Base-by-base conservation (phyloP, 2,888 invertebrate species). In the Colostygia pectinataria region DNA sequence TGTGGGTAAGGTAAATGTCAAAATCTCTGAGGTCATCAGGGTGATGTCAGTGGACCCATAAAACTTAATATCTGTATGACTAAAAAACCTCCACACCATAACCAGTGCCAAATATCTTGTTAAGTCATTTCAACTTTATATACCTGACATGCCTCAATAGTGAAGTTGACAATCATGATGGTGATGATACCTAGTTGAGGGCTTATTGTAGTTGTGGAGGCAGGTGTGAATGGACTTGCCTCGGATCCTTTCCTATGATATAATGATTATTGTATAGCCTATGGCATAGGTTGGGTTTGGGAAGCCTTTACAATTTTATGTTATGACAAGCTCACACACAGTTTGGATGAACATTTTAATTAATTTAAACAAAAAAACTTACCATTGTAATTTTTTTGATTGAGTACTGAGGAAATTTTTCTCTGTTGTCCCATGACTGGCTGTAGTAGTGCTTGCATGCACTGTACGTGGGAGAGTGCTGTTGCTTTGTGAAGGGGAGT, bases 401-500 rank as follows among this genome's bases (percentile, higher is more conserved):
- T 94, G 64, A 97, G 90, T 91, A 93, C 61, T 89, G 93, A 63
- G 78, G 84, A 77, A 67, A 71, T 70, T 78, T 74, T 84, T 83
- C 75, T 82, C 65, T 72, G 70, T 3, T 74, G 55, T 57, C 62
- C 72, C 49, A 74, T 80, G 5, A 74, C 91, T 0, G 95, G 93
- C 49, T 93, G 92, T 1, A 95, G 93, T 31, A 98, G 88, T 0
- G 95, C 95, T 64, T 92, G 92, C 5, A 96, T 92, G 69, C 95
- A 94, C 28, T 92, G 91, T 23, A 93, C 68, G 71, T 95, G 93
- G 4, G 95, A 95, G 10, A 91, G 87, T 51, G 91, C 87, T 47
- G 95, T 94, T 0, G 98, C 97, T 51, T 97, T 89, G 78, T 98
- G 98, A 4, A 98, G 83, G 0, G 98, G 94, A 0, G 97, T 97